Percentiles rank a stretch among this genome's conserved stretches.
Evolutionary conservation across 2,113 vertebrate species (phyloP).

Genomic region (Nicator chloris): DNA sequence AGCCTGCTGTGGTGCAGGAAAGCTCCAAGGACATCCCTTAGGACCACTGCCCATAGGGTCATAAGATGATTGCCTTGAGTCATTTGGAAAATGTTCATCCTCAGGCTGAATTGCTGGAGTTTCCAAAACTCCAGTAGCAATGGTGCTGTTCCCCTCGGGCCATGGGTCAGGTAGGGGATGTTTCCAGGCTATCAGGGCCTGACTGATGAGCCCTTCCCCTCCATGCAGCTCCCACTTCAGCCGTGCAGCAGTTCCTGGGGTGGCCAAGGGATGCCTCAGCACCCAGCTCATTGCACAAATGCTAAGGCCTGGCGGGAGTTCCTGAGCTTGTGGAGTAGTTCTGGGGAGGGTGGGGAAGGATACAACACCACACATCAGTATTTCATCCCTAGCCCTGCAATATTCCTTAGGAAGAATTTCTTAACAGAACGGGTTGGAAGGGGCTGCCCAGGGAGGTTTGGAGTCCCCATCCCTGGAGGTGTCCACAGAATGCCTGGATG

Average conservation of each 20-base stretch:
- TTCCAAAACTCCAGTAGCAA: neutral
- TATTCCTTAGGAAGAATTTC: neutral
- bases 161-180: too few species aligned
- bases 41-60: neutral
- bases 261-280: neutral
- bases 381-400: neutral
- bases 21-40: neutral
- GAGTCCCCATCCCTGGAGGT: neutral
- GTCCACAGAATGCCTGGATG: neutral
- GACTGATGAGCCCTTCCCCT: neutral
- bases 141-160: rapidly evolving
- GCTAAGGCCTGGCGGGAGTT: neutral
- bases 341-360: neutral
- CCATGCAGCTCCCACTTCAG: neutral
- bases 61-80: neutral
- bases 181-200: neutral
- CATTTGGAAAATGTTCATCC: neutral
- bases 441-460: neutral
- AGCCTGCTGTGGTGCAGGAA: neutral
- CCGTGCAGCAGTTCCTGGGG: neutral
- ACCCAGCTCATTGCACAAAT: neutral
- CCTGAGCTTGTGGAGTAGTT: neutral
- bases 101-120: neutral
- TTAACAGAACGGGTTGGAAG: neutral
- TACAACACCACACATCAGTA: neutral